A percentile compares a stretch with the other conserved stretches of the same genome.
Evolutionary conservation across 1,140 invertebrate genomes (phyloP).

Genomic region (Idris sp.): DNA sequence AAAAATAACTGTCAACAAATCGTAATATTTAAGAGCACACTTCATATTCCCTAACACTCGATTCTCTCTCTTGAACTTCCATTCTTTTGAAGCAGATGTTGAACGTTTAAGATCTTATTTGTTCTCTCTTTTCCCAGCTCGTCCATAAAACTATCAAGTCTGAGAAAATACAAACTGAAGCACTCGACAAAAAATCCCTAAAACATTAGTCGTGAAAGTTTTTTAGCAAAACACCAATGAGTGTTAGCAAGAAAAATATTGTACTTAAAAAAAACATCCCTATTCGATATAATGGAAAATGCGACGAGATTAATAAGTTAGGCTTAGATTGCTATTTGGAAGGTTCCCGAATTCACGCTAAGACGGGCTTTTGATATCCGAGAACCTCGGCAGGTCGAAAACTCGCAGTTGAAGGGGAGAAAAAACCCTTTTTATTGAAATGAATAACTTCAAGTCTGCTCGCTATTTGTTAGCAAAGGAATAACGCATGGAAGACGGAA

Average conservation of each 20-base stretch:
- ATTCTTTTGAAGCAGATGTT: constrained; percentile 4
- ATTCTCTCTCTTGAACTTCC: background rate
- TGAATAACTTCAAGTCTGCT: constrained; percentile 43
- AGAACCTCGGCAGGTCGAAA: constrained; percentile 33
- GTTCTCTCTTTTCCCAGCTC: background rate
- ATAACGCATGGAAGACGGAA: constrained; percentile 26
- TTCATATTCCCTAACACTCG: background rate
- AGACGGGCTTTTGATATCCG: constrained; percentile 47
- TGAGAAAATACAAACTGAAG: constrained; percentile 7
- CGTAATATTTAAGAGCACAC: background rate
- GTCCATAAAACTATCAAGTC: constrained; percentile 15
- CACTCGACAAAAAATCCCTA: constrained; percentile 6
- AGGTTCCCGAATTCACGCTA: constrained; percentile 27
- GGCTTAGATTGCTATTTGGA: constrained; percentile 39
- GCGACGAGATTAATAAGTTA: constrained; percentile 24
- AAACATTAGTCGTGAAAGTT: constrained; percentile 29
- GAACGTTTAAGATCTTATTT: constrained; percentile 10
- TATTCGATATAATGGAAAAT: constrained; percentile 5
- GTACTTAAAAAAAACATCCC: no score
- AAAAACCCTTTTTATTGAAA: constrained; percentile 55
- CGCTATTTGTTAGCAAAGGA: constrained; percentile 37
- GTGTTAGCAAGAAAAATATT: no score
- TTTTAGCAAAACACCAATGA: no score
- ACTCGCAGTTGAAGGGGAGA: constrained; percentile 45
- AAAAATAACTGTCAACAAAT: no score